phyloP scores from a whole-genome alignment of 2,888 invertebrate genomes.

The Limnephilus marmoratus region DNA sequence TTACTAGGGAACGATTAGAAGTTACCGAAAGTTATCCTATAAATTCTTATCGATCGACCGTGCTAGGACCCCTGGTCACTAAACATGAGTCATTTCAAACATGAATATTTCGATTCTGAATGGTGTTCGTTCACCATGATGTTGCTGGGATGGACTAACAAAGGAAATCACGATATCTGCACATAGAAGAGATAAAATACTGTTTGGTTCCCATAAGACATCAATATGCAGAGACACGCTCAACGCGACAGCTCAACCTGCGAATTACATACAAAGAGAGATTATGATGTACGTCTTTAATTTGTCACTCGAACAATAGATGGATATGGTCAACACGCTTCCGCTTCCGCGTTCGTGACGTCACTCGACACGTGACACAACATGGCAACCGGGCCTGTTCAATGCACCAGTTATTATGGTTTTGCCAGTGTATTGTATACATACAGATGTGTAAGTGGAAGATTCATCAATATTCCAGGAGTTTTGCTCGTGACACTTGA shows the following conservation, averaged over 20 bases:
- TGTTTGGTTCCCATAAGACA: background rate
- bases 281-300: background rate
- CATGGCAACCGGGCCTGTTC: background rate
- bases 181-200: background rate
- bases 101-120: no score
- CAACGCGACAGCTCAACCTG: background rate
- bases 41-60: no score
- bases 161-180: background rate
- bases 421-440: background rate
- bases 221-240: background rate
- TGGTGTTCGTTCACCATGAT: no score
- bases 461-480: background rate
- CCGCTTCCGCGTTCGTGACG: background rate
- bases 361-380: background rate
- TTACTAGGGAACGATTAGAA: no score
- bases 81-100: no score
- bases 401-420: background rate
- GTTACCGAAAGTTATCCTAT: no score
- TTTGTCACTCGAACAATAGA: constrained; percentile 2
- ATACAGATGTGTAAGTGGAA: background rate
- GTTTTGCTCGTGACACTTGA: background rate
- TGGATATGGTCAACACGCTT: background rate
- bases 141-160: no score
- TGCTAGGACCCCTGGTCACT: no score
- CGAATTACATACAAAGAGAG: background rate